Base-by-base conservation (phyloP, 2,113 vertebrate species). In the Brachirus orientalis region DNA sequence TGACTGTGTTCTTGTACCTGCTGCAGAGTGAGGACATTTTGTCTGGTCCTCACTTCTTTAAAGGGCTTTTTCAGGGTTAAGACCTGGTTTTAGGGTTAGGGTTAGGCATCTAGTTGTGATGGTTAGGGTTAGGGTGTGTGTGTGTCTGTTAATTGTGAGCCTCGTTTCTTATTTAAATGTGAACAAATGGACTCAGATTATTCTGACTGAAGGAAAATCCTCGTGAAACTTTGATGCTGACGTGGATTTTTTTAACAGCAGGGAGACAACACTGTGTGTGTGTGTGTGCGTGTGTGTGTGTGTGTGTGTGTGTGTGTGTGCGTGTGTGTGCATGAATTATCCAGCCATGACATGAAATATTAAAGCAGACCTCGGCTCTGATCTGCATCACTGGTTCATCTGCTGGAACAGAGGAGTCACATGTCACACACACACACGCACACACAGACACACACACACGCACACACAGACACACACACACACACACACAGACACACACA, bases 151-250 rank as follows among this genome's bases (percentile, higher is more conserved):
- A 14, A 40, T 46, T 40, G 61, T 54, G 53, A 37, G 10, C 36
- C 45, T 81, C 18, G 20, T 86, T 10, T 43, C 8, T 73, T 79
- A 74, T 82, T 79, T 80, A 84, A 80, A 84, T 77, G 66, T 94
- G 94, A 95, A 98, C 95, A 96, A 96, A 96, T 96, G 96, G 95
- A 96, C 95, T 95, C 82, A 89, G 96, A 95, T 96, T 96, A 96
- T 96, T 94, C 94, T 56, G 95, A 94, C 94, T 46, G 22, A 69
- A 41, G 92, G 94, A 94, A 85, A 95, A 95, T 94, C 93, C 93
- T 93, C 90, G 92, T 96, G 94, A 98, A 97, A 96, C 94, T 96
- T 97, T 95, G 94, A 98, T 97, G 95, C 92, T 67, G 92, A 90
- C 90, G 92, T 95, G 94, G 95, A 95, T 96, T 93, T 94, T 95